A percentile compares a stretch with the other conserved stretches of the same genome.
phyloP scores from a whole-genome alignment of 1,140 invertebrate genomes.

The Drosophila leontia region DNA sequence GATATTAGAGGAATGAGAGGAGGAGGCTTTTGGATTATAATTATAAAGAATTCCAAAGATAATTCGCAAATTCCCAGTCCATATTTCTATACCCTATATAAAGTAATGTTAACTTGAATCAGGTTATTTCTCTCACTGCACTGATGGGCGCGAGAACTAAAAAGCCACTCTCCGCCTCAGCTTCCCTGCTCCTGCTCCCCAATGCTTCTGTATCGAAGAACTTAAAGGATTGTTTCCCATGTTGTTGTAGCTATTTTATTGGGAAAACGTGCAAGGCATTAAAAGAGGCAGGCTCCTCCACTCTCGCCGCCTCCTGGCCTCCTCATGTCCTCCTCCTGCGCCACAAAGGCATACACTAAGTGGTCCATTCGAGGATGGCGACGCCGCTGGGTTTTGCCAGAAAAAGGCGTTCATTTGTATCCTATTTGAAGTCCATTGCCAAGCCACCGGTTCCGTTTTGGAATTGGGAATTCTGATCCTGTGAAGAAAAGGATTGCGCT shows the following conservation, averaged over 20 bases:
- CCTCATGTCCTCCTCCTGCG: neutral
- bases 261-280: slow-evolving; percentile 75
- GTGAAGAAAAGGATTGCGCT: slow-evolving; percentile 49
- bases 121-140: slow-evolving; percentile 4
- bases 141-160: slow-evolving; percentile 32
- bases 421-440: slow-evolving; percentile 46
- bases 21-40: no score
- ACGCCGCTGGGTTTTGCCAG: slow-evolving; percentile 27
- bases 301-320: neutral
- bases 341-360: slow-evolving; percentile 65
- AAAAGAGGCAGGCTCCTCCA: slow-evolving; percentile 41
- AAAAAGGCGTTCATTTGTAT: slow-evolving; percentile 58
- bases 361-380: slow-evolving; percentile 61
- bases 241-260: slow-evolving; percentile 71
- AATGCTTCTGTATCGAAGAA: slow-evolving; percentile 60
- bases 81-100: neutral
- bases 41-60: no score
- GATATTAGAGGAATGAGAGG: no score
- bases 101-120: no score
- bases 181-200: slow-evolving; percentile 1
- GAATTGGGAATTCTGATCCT: slow-evolving; percentile 47
- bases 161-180: slow-evolving; percentile 29
- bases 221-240: slow-evolving; percentile 73
- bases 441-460: slow-evolving; percentile 15
- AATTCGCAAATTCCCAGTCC: neutral